phyloP scores from a whole-genome alignment of 1,140 invertebrate genomes.

The Druon quercuslanigerum region DNA sequence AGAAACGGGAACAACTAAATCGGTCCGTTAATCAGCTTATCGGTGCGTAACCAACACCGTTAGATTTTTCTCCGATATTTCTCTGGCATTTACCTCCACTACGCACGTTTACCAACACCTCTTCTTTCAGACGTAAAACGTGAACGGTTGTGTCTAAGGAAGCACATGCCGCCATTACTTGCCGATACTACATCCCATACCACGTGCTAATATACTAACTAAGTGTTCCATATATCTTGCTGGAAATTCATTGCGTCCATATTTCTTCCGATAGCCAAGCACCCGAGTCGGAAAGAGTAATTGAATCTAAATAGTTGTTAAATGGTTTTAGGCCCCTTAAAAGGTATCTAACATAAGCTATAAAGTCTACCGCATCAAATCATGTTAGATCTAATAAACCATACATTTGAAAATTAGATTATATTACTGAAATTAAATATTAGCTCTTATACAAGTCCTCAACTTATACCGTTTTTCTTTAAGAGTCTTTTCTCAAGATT shows the following conservation, averaged over 20 bases:
- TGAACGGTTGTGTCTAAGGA: neutral
- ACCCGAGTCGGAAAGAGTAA: neutral
- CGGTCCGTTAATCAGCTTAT: slow-evolving; percentile 49
- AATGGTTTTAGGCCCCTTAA: neutral
- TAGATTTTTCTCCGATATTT: slow-evolving; percentile 38
- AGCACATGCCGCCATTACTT: neutral
- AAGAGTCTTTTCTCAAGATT: no score
- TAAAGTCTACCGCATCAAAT: no score
- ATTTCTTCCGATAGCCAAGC: neutral
- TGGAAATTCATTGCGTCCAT: slow-evolving; percentile 2
- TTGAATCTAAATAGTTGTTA: slow-evolving; percentile 1
- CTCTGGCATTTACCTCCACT: neutral
- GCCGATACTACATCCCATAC: neutral
- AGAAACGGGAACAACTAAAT: slow-evolving; percentile 46
- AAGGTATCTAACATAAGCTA: no score
- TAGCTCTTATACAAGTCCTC: no score
- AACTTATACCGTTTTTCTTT: no score
- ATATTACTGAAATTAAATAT: no score
- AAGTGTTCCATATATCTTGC: slow-evolving; percentile 22
- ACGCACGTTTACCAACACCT: slow-evolving; percentile 13
- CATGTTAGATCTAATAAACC: no score
- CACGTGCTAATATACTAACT: neutral
- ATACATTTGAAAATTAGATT: no score
- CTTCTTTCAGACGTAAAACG: neutral
- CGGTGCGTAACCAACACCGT: slow-evolving; percentile 47